phyloP scores from a whole-genome alignment of 2,797 vertebrate species.

The Streptopelia turtur region DNA sequence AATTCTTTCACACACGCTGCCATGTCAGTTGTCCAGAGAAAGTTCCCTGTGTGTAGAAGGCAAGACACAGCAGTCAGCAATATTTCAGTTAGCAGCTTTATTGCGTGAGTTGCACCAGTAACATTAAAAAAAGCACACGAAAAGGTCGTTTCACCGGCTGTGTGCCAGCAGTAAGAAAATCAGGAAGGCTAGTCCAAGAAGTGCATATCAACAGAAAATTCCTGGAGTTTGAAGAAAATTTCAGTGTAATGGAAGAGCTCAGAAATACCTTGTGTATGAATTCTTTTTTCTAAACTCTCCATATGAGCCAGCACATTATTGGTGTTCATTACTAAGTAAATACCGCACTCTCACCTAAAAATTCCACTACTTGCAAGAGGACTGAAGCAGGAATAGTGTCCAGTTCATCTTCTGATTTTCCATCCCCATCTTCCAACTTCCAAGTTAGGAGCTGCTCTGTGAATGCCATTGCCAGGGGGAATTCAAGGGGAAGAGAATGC shows the following conservation, averaged over 20 bases:
- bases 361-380: constrained; percentile 94
- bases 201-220: background rate
- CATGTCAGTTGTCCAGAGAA: constrained; percentile 96
- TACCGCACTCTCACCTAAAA: constrained; percentile 84
- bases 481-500: constrained; percentile 96
- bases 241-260: background rate
- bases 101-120: background rate
- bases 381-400: constrained; percentile 91
- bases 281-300: background rate
- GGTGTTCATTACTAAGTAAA: background rate
- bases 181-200: background rate
- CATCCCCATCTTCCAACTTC: constrained; percentile 86
- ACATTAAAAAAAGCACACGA: background rate
- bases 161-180: background rate
- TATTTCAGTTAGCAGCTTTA: background rate
- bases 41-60: constrained; percentile 81
- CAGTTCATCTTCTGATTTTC: constrained; percentile 89
- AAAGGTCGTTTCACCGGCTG: accelerated
- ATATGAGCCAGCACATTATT: background rate
- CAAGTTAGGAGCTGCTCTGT: constrained; percentile 94
- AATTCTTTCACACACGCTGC: constrained; percentile 94
- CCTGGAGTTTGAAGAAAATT: background rate
- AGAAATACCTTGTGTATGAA: background rate
- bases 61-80: background rate
- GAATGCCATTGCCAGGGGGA: constrained; percentile 95